These are phyloP conservation scores for Phasianus colchicus DNA, from an alignment of 2,113 vertebrate genomes.

Conservation along the genomic window DNA sequence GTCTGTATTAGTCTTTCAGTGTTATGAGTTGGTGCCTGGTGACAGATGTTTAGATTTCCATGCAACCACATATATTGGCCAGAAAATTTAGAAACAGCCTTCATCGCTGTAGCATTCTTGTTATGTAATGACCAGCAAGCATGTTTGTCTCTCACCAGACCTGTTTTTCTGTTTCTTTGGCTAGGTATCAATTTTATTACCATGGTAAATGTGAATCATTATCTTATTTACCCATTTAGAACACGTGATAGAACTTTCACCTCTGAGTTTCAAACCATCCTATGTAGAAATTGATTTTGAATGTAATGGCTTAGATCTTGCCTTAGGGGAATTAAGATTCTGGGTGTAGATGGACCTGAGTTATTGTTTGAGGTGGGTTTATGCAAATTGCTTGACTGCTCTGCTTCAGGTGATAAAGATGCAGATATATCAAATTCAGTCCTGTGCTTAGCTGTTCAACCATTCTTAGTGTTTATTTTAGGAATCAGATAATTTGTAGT, in stretches of 20 bases:
- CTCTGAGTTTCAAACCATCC: neutral
- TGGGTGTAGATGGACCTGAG: neutral
- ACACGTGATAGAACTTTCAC: neutral
- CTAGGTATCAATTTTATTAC: neutral
- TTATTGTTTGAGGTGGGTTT: neutral
- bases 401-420: neutral
- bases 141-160: fast-evolving
- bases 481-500: neutral
- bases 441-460: neutral
- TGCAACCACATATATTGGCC: neutral
- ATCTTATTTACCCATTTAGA: neutral
- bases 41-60: neutral
- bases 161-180: fast-evolving
- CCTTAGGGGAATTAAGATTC: neutral
- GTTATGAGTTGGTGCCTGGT: neutral
- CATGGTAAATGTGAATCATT: neutral
- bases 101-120: neutral
- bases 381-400: neutral
- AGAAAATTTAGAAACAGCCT: neutral
- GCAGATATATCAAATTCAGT: neutral
- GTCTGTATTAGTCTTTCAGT: neutral
- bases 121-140: neutral
- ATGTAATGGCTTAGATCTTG: neutral
- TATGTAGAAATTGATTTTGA: neutral
- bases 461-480: neutral